These are phyloP conservation scores for Lytechinus variegatus DNA, from an alignment of 35 echinoderm and acorn worm genomes.

Conservation along the genomic window DNA sequence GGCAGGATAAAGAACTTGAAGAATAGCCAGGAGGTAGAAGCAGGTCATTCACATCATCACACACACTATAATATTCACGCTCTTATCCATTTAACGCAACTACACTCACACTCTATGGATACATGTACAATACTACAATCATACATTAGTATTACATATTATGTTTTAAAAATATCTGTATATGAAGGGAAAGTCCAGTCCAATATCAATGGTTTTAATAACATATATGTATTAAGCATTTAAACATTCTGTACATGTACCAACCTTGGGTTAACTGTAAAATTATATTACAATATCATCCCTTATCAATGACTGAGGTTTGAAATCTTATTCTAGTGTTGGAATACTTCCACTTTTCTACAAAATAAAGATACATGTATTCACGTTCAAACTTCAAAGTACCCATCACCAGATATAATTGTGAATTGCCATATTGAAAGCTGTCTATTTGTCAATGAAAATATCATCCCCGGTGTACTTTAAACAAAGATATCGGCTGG, in stretches of 20 bases:
- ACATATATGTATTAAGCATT: too few relatives aligned
- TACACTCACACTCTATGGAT: neutral
- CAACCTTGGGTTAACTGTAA: too few relatives aligned
- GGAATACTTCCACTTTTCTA: neutral
- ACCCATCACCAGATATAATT: neutral
- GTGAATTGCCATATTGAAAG: neutral
- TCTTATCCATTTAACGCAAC: neutral
- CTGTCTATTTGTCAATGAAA: neutral
- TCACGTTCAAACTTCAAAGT: neutral
- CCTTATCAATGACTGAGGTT: neutral
- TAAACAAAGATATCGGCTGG: neutral
- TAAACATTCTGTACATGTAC: too few relatives aligned
- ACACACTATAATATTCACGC: neutral
- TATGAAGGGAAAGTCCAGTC: too few relatives aligned
- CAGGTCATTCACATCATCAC: slow-evolving; percentile 1
- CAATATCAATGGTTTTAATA: too few relatives aligned
- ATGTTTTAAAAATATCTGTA: too few relatives aligned
- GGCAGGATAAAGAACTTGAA: neutral
- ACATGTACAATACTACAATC: too few relatives aligned
- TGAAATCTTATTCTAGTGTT: neutral
- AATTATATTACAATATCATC: too few relatives aligned
- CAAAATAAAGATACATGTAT: neutral
- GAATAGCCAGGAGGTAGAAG: neutral
- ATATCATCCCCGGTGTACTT: neutral
- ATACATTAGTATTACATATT: too few relatives aligned